A percentile compares a stretch with the other conserved stretches of the same genome.
Evolutionary conservation across 1,140 invertebrate genomes (phyloP).

Genomic region (Hylaeus anthracinus): DNA sequence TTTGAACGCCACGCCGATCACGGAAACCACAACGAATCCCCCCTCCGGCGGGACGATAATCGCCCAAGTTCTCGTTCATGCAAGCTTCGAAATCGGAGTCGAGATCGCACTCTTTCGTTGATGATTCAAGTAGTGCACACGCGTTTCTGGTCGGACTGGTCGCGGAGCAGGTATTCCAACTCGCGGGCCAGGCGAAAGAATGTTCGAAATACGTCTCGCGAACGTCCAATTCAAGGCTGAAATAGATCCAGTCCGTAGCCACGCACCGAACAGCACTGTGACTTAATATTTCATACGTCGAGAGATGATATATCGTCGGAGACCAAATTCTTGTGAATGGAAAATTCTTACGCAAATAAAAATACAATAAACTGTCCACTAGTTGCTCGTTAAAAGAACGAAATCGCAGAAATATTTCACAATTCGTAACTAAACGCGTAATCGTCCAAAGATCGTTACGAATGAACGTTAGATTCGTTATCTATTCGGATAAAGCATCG

Average conservation of each 20-base stretch:
- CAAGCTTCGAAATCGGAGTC: not conserved
- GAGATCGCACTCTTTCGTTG: not conserved
- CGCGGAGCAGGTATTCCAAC: not conserved
- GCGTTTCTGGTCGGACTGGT: conserved; percentile 14
- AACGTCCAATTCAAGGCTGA: not conserved
- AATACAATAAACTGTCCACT: no score
- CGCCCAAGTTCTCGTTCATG: not conserved
- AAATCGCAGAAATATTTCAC: no score
- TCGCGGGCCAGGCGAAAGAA: not conserved
- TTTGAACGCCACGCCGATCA: not conserved
- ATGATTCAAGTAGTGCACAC: conserved; percentile 5
- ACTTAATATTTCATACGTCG: not conserved
- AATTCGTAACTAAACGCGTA: no score
- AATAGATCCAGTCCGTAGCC: not conserved
- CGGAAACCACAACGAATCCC: not conserved
- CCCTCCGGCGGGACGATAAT: not conserved
- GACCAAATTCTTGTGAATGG: no score
- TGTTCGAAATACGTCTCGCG: not conserved
- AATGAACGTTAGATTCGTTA: no score
- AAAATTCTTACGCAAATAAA: no score
- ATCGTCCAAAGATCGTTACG: no score
- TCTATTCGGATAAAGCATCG: no score
- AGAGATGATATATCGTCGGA: no score
- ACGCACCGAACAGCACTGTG: not conserved
- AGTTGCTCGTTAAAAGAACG: no score